These are phyloP conservation scores for Zapornia atra DNA, from an alignment of 2,113 vertebrate species.

Conservation along the genomic window DNA sequence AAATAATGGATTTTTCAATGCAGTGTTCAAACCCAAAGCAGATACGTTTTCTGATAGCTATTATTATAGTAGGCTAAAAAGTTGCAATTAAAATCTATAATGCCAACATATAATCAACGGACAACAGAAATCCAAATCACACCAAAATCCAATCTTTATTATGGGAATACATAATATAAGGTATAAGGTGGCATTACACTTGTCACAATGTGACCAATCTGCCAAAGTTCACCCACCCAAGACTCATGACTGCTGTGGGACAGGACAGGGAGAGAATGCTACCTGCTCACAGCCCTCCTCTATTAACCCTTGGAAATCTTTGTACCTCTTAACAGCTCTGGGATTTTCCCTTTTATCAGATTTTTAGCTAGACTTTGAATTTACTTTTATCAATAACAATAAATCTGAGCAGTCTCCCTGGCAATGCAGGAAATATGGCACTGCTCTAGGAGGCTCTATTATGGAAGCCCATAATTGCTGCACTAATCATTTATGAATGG, in stretches of 20 bases:
- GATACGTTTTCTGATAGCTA: background rate
- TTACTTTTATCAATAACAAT: conserved; percentile 53
- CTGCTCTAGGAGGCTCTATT: conserved; percentile 31
- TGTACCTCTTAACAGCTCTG: background rate
- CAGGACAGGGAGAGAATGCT: background rate
- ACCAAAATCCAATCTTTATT: background rate
- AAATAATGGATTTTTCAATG: conserved; percentile 2
- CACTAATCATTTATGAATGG: conserved; percentile 55
- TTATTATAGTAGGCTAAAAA: background rate
- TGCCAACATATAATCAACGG: background rate
- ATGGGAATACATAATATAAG: background rate
- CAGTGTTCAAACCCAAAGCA: background rate
- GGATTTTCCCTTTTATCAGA: background rate
- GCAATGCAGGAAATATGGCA: conserved; percentile 37
- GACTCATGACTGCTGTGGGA: background rate
- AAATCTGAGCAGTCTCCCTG: conserved; percentile 29
- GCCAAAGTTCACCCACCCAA: background rate
- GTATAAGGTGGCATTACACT: background rate
- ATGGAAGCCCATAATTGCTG: conserved; percentile 32
- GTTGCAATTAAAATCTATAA: conserved; percentile 2
- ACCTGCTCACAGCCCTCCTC: background rate
- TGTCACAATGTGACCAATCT: background rate
- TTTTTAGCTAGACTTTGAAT: conserved; percentile 23
- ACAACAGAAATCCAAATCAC: background rate
- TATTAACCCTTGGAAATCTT: conserved; percentile 15